Percentiles rank a stretch among this genome's conserved stretches.
Conservation (phyloP, 2,113 vertebrate genomes). For the Clarias gariepinus region DNA sequence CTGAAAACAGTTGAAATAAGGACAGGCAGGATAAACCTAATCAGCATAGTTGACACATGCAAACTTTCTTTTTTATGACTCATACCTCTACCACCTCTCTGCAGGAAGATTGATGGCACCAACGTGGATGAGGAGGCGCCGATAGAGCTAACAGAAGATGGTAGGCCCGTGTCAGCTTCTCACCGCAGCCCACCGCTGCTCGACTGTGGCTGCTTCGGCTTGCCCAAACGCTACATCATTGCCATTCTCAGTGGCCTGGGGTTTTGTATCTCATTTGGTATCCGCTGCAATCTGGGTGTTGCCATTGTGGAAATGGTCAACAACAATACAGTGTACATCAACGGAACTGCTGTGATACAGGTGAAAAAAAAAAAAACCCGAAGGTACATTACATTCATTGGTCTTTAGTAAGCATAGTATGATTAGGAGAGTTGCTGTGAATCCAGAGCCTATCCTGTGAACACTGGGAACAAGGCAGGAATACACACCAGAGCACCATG, state of each 20-base stretch:
- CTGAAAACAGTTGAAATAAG: neutral
- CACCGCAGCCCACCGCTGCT: constrained; percentile 60
- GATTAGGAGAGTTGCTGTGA: neutral
- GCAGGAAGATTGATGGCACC: constrained; percentile 87
- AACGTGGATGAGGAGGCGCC: constrained; percentile 77
- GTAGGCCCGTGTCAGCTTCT: constrained; percentile 70
- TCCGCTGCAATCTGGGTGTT: constrained; percentile 94
- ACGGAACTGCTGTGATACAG: constrained; percentile 89
- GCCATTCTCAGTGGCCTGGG: constrained; percentile 94
- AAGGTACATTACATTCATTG: neutral
- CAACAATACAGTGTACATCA: constrained; percentile 89
- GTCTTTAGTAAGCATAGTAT: neutral
- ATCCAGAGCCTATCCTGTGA: neutral
- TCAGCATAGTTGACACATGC: neutral
- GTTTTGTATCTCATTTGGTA: constrained; percentile 99
- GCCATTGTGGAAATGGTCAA: constrained; percentile 99
- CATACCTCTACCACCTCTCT: neutral
- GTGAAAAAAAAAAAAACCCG: constrained; percentile 61
- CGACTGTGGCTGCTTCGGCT: constrained; percentile 84
- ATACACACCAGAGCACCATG: neutral
- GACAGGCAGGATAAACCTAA: neutral
- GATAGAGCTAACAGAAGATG: constrained; percentile 89
- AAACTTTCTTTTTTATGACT: neutral
- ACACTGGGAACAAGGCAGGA: neutral
- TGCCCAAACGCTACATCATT: constrained; percentile 96